Percentiles rank a stretch among this genome's conserved stretches.
phyloP scores from a whole-genome alignment of 2,113 vertebrate species.

The Strix aluco region DNA sequence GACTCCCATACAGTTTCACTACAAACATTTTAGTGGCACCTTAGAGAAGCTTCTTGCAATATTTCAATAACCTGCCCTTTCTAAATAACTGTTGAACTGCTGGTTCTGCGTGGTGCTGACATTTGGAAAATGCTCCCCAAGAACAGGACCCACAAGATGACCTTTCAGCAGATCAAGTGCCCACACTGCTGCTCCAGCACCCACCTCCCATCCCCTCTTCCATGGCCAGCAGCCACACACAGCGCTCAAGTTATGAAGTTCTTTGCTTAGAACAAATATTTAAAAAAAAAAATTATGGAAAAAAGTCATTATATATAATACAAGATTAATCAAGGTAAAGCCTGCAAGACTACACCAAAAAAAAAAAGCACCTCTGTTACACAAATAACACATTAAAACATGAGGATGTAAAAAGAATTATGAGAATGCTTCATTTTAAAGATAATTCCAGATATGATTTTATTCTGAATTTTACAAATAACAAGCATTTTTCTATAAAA shows the following conservation, averaged over 20 bases:
- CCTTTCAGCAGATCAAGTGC: not conserved
- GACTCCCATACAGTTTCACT: not conserved
- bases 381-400: not conserved
- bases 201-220: not conserved
- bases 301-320: not conserved
- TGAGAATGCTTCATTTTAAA: not conserved
- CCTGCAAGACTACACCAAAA: not conserved
- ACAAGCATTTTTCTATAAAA: not conserved
- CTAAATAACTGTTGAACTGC: not conserved
- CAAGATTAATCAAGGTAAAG: not conserved
- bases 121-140: accelerated
- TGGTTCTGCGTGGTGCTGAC: not conserved
- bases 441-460: not conserved
- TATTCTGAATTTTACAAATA: constrained; percentile 46
- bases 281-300: not conserved
- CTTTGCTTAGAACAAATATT: not conserved
- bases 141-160: not conserved
- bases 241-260: too few relatives aligned
- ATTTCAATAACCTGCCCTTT: not conserved
- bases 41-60: not conserved
- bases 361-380: not conserved
- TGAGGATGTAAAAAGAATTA: not conserved
- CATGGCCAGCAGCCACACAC: not conserved
- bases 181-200: not conserved
- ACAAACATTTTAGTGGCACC: not conserved